A percentile compares a stretch with the other conserved stretches of the same genome.
Evolutionary conservation across 2,113 vertebrate species (phyloP).

Genomic region (Ammodytes marinus): DNA sequence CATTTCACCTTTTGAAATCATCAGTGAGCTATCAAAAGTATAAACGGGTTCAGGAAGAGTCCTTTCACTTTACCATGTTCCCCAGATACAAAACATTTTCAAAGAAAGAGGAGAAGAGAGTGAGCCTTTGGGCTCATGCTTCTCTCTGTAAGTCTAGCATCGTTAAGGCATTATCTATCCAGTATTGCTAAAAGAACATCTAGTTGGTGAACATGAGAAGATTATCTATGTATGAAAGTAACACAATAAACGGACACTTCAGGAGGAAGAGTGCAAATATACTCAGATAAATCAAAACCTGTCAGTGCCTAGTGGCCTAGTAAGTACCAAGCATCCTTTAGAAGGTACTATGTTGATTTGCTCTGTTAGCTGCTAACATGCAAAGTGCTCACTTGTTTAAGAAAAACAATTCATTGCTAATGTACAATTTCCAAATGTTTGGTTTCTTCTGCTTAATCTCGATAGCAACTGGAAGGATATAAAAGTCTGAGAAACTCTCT

Average conservation of each 20-base stretch:
- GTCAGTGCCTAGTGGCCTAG: constrained; percentile 59
- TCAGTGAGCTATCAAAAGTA: constrained; percentile 77
- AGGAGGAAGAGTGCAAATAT: constrained; percentile 76
- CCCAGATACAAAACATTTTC: constrained; percentile 66
- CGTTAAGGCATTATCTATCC: constrained; percentile 84
- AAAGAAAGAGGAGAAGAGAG: constrained; percentile 61
- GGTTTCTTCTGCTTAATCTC: constrained; percentile 83
- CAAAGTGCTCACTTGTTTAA: constrained; percentile 74
- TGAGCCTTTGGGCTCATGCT: constrained; percentile 54
- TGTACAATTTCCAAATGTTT: constrained; percentile 77
- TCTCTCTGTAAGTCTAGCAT: constrained; percentile 65
- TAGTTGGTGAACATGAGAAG: constrained; percentile 56
- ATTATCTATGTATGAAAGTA: constrained; percentile 51
- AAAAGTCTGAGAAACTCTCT: constrained; percentile 64
- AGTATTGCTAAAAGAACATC: constrained; percentile 83
- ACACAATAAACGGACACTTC: constrained; percentile 52
- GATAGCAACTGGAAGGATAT: constrained; percentile 77
- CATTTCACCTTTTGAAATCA: constrained; percentile 59
- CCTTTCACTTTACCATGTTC: constrained; percentile 47
- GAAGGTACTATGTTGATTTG: constrained; percentile 53
- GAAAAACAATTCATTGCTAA: constrained; percentile 54
- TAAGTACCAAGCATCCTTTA: constrained; percentile 61
- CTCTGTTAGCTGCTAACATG: constrained; percentile 73
- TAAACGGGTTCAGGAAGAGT: constrained; percentile 63
- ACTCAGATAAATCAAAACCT: constrained; percentile 63